These are phyloP conservation scores for Heliangelus exortis DNA, from an alignment of 2,797 vertebrate species.

Conservation along the genomic window DNA sequence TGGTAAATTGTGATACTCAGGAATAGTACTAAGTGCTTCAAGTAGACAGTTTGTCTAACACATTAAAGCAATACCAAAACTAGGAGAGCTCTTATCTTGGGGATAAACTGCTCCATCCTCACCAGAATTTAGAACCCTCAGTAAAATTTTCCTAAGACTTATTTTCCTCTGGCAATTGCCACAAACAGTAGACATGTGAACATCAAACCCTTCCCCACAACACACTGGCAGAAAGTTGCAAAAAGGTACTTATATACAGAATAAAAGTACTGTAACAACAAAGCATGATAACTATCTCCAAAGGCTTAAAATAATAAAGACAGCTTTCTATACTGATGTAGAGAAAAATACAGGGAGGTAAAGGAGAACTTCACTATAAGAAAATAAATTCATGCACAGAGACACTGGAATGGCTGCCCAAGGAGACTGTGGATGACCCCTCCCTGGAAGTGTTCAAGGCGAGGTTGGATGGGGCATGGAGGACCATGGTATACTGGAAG, in stretches of 20 bases:
- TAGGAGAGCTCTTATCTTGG: not conserved
- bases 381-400: not conserved
- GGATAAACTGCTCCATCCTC: not conserved
- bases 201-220: not conserved
- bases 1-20: not conserved
- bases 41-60: not conserved
- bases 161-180: no score
- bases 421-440: no score
- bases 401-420: no score
- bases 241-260: not conserved
- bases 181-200: rapidly evolving
- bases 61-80: not conserved
- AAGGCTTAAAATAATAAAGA: not conserved
- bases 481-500: no score
- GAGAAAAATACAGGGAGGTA: not conserved
- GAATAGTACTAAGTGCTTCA: not conserved
- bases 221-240: not conserved
- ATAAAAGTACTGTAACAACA: not conserved
- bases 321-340: not conserved
- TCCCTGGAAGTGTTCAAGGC: no score
- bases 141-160: not conserved
- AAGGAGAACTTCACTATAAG: not conserved
- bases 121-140: not conserved
- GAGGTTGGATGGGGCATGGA: no score
- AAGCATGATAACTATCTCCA: not conserved